A percentile compares a stretch with the other conserved stretches of the same genome.
Evolutionary conservation across 2,113 vertebrate species (phyloP).

Genomic region (Sturnus vulgaris): DNA sequence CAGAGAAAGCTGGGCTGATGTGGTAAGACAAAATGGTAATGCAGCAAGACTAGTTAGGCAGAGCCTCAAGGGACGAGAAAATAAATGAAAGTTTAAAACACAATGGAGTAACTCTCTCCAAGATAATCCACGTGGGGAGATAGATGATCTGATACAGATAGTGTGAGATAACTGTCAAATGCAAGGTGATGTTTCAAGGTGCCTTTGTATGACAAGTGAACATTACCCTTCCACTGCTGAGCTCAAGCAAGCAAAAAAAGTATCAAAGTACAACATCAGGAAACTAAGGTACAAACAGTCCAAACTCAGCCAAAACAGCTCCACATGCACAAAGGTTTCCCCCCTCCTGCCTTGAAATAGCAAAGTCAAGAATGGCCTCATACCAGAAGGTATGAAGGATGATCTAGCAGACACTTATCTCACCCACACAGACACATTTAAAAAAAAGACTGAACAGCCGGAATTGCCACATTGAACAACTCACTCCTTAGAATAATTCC

Average conservation of each 20-base stretch:
- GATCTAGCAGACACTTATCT: constrained; percentile 42
- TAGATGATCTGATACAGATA: not conserved
- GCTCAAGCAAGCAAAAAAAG: not conserved
- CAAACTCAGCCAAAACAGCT: not conserved
- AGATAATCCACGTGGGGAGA: not conserved
- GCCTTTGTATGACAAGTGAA: not conserved
- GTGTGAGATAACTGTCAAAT: not conserved
- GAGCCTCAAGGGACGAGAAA: not conserved
- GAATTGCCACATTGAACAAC: not conserved
- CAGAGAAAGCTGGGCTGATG: not conserved
- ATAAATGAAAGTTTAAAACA: not conserved
- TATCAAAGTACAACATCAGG: not conserved
- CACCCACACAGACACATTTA: constrained; percentile 11
- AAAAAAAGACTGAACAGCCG: not conserved
- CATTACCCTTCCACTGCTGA: not conserved
- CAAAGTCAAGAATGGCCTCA: constrained; percentile 3
- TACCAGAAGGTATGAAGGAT: constrained; percentile 33
- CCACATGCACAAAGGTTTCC: not conserved
- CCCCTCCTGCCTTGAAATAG: not conserved
- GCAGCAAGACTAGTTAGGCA: not conserved
- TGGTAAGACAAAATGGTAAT: not conserved
- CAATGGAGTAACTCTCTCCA: not conserved
- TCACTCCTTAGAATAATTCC: not conserved
- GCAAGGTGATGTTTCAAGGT: constrained; percentile 2
- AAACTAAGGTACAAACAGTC: not conserved